These are phyloP conservation scores for Diadromus collaris DNA, from an alignment of 2,888 invertebrate genomes.

Conservation along the genomic window DNA sequence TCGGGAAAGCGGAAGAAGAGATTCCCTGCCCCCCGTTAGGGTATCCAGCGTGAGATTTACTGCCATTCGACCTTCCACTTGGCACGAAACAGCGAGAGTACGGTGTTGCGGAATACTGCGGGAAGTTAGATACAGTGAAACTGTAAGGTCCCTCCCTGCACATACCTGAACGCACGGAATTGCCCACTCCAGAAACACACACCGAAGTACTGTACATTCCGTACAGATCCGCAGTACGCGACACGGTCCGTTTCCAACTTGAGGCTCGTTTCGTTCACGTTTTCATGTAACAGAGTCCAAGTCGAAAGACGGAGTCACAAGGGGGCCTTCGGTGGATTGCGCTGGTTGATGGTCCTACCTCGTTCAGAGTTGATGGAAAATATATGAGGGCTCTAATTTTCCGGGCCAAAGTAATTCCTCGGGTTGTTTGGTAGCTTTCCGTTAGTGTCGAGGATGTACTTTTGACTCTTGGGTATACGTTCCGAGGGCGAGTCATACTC, in stretches of 20 bases:
- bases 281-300: neutral
- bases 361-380: too few species aligned
- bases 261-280: slow-evolving; percentile 10
- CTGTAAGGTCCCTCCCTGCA: slow-evolving; percentile 4
- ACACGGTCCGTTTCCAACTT: slow-evolving; percentile 10
- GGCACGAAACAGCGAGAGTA: slow-evolving; percentile 36
- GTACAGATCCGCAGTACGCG: slow-evolving; percentile 4
- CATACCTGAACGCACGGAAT: slow-evolving; percentile 29
- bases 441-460: neutral
- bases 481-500: neutral
- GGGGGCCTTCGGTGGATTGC: too few species aligned
- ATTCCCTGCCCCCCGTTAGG: slow-evolving; percentile 37
- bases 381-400: too few species aligned
- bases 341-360: neutral
- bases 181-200: slow-evolving; percentile 1
- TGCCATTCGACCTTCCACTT: slow-evolving; percentile 51
- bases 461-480: neutral
- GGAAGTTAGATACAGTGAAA: slow-evolving; percentile 2
- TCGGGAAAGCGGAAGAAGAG: slow-evolving; percentile 42
- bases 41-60: slow-evolving; percentile 53
- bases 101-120: slow-evolving; percentile 9
- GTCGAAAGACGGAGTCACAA: neutral
- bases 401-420: too few species aligned
- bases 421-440: neutral
- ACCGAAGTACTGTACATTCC: slow-evolving; percentile 22